A percentile compares a stretch with the other conserved stretches of the same genome.
Conservation (phyloP, 2,888 invertebrate species). For the Entomobrya proxima region DNA sequence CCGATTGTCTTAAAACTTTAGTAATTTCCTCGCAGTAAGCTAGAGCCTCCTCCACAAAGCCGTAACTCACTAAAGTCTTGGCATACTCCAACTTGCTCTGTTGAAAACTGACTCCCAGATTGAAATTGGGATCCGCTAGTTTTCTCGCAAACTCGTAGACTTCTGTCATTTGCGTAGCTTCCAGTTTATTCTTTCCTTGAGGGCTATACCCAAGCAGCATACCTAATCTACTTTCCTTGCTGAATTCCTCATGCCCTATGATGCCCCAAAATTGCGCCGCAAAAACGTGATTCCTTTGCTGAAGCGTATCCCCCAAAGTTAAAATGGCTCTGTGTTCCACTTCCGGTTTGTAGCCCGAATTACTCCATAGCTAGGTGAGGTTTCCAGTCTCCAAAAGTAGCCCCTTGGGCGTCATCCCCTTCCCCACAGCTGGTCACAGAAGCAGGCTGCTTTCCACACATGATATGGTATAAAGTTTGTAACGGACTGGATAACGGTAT, state of each 20-base stretch:
- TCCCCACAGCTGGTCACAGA: conserved; percentile 83
- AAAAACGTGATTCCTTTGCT: conserved; percentile 87
- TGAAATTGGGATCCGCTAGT: conserved; percentile 85
- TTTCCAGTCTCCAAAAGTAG: conserved; percentile 88
- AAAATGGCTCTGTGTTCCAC: conserved; percentile 86
- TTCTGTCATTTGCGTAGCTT: conserved; percentile 95
- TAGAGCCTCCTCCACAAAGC: conserved; percentile 87
- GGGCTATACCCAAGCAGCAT: conserved; percentile 85
- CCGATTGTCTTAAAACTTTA: conserved; percentile 69
- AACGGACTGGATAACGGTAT: conserved; percentile 90
- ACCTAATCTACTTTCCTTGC: conserved; percentile 76
- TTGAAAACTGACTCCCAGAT: conserved; percentile 79
- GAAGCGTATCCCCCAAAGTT: conserved; percentile 84
- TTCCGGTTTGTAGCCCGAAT: conserved; percentile 85
- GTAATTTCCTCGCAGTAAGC: conserved; percentile 90
- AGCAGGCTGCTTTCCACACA: conserved; percentile 88
- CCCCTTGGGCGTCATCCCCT: conserved; percentile 76
- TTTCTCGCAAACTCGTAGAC: conserved; percentile 95
- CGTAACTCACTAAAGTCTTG: conserved; percentile 86
- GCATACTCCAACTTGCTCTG: conserved; percentile 86
- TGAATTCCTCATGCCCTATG: conserved; percentile 85
- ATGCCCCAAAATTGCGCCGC: conserved; percentile 98
- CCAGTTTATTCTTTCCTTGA: conserved; percentile 83
- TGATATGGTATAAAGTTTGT: conserved; percentile 94
- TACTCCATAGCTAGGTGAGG: conserved; percentile 96